phyloP scores from a whole-genome alignment of 2,888 invertebrate genomes.

The Hypomecis atomaria region DNA sequence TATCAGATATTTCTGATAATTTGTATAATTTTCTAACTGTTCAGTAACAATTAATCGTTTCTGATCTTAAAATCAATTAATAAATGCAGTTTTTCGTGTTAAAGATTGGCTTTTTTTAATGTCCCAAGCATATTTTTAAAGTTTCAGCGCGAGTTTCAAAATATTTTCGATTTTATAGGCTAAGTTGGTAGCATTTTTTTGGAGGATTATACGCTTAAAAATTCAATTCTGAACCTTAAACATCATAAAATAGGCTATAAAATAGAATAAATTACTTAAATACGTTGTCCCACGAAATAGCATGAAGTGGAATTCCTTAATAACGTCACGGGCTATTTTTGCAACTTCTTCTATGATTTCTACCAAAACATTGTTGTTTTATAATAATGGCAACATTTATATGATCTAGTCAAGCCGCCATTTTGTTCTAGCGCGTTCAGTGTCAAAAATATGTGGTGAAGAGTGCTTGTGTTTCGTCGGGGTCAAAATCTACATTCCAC shows the following conservation, averaged over 20 bases:
- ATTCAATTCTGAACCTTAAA: conserved; percentile 14
- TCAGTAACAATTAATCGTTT: conserved; percentile 14
- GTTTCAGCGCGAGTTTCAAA: too few species aligned
- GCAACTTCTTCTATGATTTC: conserved; percentile 16
- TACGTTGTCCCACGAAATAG: conserved; percentile 16
- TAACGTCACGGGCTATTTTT: conserved; percentile 14
- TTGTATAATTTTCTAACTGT: conserved; percentile 15
- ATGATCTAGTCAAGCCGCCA: conserved; percentile 9
- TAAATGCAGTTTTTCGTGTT: conserved; percentile 15
- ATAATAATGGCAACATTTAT: conserved; percentile 17
- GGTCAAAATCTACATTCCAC: conserved; percentile 17
- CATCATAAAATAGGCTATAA: conserved; percentile 22
- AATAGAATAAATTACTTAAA: conserved; percentile 11
- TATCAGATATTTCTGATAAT: conserved; percentile 17
- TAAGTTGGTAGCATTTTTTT: conserved; percentile 14
- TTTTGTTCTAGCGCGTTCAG: conserved; percentile 14
- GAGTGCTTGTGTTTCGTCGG: conserved; percentile 14
- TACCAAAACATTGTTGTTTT: conserved; percentile 16
- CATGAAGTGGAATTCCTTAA: conserved; percentile 16
- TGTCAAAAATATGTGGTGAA: conserved; percentile 16
- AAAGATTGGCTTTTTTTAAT: conserved; percentile 15
- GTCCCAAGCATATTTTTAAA: too few species aligned
- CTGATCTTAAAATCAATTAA: conserved; percentile 14
- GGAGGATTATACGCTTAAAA: conserved; percentile 17
- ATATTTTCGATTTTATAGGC: conserved; percentile 15